A percentile compares a stretch with the other conserved stretches of the same genome.
Evolutionary conservation across 2,888 invertebrate species (phyloP).

Genomic region (Melipona bicolor): DNA sequence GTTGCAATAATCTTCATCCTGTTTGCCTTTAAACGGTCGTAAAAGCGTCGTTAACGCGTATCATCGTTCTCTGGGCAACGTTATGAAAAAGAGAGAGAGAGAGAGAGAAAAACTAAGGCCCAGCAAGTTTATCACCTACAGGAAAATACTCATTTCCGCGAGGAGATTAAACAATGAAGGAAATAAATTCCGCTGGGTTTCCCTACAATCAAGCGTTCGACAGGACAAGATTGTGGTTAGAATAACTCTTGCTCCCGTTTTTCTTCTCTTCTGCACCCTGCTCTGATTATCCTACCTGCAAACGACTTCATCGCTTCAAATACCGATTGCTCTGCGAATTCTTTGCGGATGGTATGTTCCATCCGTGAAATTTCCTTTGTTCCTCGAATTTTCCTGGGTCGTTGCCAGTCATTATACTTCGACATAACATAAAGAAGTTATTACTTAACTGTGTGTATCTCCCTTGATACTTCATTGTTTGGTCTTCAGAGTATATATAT

Average conservation of each 20-base stretch:
- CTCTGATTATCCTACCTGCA: neutral
- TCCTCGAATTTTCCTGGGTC: neutral
- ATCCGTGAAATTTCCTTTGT: neutral
- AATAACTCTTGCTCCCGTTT: neutral
- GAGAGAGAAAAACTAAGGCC: neutral
- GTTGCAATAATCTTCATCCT: conserved; percentile 27
- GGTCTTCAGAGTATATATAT: neutral
- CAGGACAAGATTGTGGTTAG: neutral
- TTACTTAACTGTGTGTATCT: neutral
- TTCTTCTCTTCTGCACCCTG: neutral
- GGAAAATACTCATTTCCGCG: conserved; percentile 43
- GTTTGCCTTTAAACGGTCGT: conserved; percentile 40
- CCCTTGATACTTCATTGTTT: neutral
- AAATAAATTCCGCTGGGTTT: conserved; percentile 23
- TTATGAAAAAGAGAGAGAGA: neutral
- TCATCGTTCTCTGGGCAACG: neutral
- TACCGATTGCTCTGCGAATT: neutral
- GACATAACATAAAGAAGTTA: neutral
- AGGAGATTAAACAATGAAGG: conserved; percentile 39
- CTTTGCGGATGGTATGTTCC: too few relatives aligned
- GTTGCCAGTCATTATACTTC: neutral
- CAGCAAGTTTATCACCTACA: neutral
- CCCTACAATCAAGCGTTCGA: conserved; percentile 27
- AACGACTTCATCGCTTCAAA: neutral
- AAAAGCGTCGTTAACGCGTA: conserved; percentile 40